phyloP scores from a whole-genome alignment of 1,140 invertebrate genomes.

The Octopus bimaculoides region DNA sequence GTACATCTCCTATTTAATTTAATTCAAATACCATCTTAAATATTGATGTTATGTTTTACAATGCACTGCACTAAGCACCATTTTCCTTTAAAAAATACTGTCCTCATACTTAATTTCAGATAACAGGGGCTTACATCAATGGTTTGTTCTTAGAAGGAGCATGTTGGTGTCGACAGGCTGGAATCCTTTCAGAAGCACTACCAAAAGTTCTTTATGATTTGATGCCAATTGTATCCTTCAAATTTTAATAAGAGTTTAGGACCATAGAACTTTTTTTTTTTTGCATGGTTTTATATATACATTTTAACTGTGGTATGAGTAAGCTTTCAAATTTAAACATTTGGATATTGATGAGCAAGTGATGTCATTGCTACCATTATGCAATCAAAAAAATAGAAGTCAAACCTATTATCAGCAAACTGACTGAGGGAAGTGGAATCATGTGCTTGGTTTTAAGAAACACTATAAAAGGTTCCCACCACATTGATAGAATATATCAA shows the following conservation, averaged over 20 bases:
- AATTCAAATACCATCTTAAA: background rate
- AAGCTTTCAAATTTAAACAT: background rate
- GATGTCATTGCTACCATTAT: background rate
- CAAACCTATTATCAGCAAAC: background rate
- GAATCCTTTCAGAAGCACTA: conserved; percentile 48
- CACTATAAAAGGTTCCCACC: no score
- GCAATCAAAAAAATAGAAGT: background rate
- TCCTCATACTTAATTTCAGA: conserved; percentile 32
- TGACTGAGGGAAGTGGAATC: no score
- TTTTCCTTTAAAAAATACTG: background rate
- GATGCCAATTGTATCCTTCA: conserved; percentile 56
- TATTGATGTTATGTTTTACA: background rate
- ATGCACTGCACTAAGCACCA: background rate
- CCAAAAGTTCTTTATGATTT: conserved; percentile 54
- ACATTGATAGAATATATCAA: no score
- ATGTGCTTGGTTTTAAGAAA: no score
- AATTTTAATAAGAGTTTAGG: background rate
- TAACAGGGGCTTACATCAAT: conserved; percentile 53
- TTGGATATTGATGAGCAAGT: background rate
- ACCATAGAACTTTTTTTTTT: background rate
- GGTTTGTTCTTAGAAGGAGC: conserved; percentile 57
- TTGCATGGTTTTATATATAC: background rate
- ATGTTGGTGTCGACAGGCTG: conserved; percentile 46
- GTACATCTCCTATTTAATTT: background rate
- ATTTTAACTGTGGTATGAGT: no score